phyloP scores from a whole-genome alignment of 2,888 invertebrate species.

The Capitulum mitella region DNA sequence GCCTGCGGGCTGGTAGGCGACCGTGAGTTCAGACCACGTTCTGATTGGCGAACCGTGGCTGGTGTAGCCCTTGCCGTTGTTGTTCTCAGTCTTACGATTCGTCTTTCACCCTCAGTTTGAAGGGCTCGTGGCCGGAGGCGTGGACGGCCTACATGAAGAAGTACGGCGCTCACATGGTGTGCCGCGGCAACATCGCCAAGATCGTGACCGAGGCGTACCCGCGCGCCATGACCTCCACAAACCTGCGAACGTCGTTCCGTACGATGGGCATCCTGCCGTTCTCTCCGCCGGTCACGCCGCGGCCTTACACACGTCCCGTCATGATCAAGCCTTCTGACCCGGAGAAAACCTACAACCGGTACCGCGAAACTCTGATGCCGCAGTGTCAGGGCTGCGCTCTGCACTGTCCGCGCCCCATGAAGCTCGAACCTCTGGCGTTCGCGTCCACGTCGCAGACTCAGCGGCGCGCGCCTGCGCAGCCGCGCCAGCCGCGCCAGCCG shows the following conservation, averaged over 20 bases:
- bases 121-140: conserved; percentile 22
- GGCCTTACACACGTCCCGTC: conserved; percentile 16
- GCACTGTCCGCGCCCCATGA: conserved; percentile 16
- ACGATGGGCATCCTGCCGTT: conserved; percentile 24
- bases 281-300: conserved; percentile 20
- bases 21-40: background rate
- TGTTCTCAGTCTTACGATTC: too few relatives aligned
- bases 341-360: conserved; percentile 20
- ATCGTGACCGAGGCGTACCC: conserved; percentile 23
- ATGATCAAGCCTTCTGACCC: conserved; percentile 14
- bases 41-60: too few relatives aligned
- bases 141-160: conserved; percentile 24
- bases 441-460: background rate
- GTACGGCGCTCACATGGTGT: conserved; percentile 25
- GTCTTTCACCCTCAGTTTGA: background rate
- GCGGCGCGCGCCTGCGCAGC: background rate
- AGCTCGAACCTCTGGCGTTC: conserved; percentile 23
- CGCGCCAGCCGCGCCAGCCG: conserved; percentile 4
- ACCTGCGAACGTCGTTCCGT: conserved; percentile 21
- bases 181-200: conserved; percentile 23
- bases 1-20: conserved; percentile 10
- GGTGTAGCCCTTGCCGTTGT: too few relatives aligned
- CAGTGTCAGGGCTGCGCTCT: conserved; percentile 21
- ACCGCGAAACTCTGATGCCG: conserved; percentile 20
- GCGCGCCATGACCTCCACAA: conserved; percentile 25